Conservation (phyloP, 2,888 invertebrate species). For the Apodemia arnacis region DNA sequence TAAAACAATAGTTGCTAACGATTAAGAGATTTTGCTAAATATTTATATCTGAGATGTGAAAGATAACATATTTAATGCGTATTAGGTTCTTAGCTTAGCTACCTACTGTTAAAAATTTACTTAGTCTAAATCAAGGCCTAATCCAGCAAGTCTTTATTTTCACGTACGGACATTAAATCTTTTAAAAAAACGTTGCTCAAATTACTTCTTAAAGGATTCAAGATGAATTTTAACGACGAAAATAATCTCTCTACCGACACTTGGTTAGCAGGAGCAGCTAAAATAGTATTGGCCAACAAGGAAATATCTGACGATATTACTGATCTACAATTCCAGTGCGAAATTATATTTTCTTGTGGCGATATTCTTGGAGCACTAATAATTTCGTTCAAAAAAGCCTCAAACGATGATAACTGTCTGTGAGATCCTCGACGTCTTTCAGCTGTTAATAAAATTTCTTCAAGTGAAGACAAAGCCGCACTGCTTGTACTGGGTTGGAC, state of each 20-base stretch:
- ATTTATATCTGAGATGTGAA: conserved; percentile 2
- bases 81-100: not conserved
- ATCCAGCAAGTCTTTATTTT: conserved; percentile 11
- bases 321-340: not conserved
- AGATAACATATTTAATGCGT: conserved; percentile 11
- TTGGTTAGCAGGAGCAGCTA: conserved; percentile 16
- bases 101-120: conserved; percentile 1
- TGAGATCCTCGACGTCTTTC: conserved; percentile 3
- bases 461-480: conserved; percentile 5
- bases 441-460: conserved; percentile 18
- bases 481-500: conserved; percentile 18
- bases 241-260: conserved; percentile 21
- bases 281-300: conserved; percentile 16
- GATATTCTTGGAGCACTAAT: conserved; percentile 13
- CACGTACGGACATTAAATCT: not conserved
- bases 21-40: conserved; percentile 1
- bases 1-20: not conserved
- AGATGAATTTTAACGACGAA: conserved; percentile 22
- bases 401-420: conserved; percentile 8
- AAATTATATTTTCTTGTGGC: not conserved
- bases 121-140: not conserved
- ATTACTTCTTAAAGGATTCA: conserved; percentile 16
- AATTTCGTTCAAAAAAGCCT: conserved; percentile 15
- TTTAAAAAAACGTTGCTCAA: not conserved
- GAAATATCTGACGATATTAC: conserved; percentile 15